These are phyloP conservation scores for Neuroscelio doddi DNA, from an alignment of 2,888 invertebrate genomes.

Conservation along the genomic window DNA sequence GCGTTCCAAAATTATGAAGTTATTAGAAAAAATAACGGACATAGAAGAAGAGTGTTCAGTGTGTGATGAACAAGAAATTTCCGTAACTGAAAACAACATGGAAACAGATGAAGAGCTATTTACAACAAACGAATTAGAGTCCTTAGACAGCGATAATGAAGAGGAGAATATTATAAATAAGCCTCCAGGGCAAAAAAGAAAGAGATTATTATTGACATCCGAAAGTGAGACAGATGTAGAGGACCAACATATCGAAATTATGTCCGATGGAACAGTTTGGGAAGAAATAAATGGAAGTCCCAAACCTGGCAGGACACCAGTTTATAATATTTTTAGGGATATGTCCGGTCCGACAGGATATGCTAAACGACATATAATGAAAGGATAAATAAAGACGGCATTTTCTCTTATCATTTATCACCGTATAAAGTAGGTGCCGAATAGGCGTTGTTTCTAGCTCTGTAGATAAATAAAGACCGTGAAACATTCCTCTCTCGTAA, in stretches of 20 bases:
- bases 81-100: slow-evolving; percentile 14
- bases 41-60: slow-evolving; percentile 8
- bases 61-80: slow-evolving; percentile 14
- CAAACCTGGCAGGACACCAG: slow-evolving; percentile 5
- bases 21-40: slow-evolving; percentile 3
- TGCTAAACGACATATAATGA: slow-evolving; percentile 19
- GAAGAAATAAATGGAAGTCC: slow-evolving; percentile 2
- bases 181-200: no score
- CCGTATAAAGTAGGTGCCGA: no score
- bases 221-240: no score
- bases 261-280: slow-evolving; percentile 3
- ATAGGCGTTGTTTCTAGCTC: no score
- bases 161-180: no score
- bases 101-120: slow-evolving; percentile 16
- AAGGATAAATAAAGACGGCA: slow-evolving; percentile 5
- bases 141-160: no score
- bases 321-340: slow-evolving; percentile 19
- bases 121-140: slow-evolving; percentile 15
- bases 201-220: no score
- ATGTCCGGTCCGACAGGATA: slow-evolving; percentile 11
- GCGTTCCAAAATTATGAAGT: slow-evolving; percentile 7
- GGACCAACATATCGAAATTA: no score
- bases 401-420: slow-evolving; percentile 4
- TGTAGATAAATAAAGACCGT: no score
- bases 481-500: no score